Conservation (phyloP, 2,797 vertebrate species). For the Trichosurus vulpecula region DNA sequence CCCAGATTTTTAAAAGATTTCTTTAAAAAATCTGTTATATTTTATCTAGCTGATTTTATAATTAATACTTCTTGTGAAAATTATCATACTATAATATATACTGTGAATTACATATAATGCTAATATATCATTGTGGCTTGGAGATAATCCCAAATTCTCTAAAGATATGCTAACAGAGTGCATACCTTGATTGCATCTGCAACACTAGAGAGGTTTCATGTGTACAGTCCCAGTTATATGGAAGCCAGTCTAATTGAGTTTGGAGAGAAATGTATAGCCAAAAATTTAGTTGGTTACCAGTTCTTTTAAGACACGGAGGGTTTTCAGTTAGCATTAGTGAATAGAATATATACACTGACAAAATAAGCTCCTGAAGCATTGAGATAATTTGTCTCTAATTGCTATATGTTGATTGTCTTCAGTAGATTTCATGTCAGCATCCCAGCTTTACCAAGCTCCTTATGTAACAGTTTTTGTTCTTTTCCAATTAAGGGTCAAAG, state of each 20-base stretch:
- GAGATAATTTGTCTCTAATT: not conserved
- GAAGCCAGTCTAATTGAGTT: not conserved
- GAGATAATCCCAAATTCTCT: not conserved
- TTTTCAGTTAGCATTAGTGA: not conserved
- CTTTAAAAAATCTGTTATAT: too few relatives aligned
- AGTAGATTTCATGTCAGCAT: not conserved
- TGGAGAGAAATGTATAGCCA: not conserved
- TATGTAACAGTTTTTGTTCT: not conserved
- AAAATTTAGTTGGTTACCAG: not conserved
- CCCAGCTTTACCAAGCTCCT: not conserved
- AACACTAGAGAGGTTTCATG: not conserved
- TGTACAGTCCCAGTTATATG: not conserved
- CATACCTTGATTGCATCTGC: not conserved
- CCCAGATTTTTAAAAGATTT: too few relatives aligned
- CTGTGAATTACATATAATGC: not conserved
- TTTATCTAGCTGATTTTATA: conserved; percentile 41
- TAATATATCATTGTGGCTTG: not conserved
- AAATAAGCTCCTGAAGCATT: not conserved
- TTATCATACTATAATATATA: conserved; percentile 39
- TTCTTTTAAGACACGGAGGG: too few relatives aligned
- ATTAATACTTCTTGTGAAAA: conserved; percentile 29
- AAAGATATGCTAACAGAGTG: not conserved
- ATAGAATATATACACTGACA: not conserved
- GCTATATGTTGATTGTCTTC: not conserved
- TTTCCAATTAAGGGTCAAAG: not conserved